phyloP scores from a whole-genome alignment of 2,888 invertebrate genomes.

The Dione juno region DNA sequence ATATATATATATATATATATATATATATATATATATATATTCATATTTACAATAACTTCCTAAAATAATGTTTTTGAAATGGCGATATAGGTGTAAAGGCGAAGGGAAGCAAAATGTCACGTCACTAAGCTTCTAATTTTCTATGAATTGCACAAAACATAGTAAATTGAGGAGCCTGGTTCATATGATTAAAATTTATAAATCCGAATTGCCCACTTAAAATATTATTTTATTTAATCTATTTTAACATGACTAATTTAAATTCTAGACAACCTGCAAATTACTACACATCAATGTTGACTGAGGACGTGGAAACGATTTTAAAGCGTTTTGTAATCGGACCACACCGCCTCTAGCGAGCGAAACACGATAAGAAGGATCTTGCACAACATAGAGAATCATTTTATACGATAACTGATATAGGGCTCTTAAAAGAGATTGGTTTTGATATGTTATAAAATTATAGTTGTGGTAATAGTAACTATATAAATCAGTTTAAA shows the following conservation, averaged over 20 bases:
- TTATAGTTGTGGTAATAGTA: neutral
- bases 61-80: too few relatives aligned
- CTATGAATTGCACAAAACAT: too few relatives aligned
- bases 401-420: neutral
- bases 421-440: neutral
- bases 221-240: neutral
- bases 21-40: too few relatives aligned
- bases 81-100: too few relatives aligned
- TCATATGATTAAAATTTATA: neutral
- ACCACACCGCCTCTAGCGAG: neutral
- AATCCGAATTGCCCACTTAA: neutral
- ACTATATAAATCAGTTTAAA: too few relatives aligned
- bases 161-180: too few relatives aligned
- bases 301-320: constrained; percentile 2
- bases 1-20: too few relatives aligned
- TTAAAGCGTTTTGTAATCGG: constrained; percentile 10
- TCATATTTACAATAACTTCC: too few relatives aligned
- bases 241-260: neutral
- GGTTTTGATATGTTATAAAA: neutral
- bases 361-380: neutral
- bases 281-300: neutral
- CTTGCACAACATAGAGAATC: neutral
- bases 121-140: too few relatives aligned
- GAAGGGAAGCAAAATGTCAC: too few relatives aligned
- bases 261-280: neutral